Evolutionary conservation across 1,140 invertebrate genomes (phyloP).

Genomic region (Heterodera schachtii): DNA sequence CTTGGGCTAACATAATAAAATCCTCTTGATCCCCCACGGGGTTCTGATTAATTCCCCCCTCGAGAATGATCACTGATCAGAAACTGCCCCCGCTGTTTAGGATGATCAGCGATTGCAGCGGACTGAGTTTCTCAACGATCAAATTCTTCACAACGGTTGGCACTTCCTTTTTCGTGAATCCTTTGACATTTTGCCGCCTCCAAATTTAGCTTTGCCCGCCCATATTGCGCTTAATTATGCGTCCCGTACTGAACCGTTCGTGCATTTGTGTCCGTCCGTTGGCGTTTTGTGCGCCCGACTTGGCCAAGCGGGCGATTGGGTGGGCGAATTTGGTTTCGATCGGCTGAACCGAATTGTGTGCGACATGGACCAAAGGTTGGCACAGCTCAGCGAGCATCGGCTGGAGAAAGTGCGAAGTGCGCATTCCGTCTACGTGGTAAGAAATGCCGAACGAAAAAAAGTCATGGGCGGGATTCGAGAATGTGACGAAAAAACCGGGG

Average conservation of each 20-base stretch:
- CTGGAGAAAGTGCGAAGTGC: slow-evolving; percentile 60
- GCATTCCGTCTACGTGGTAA: slow-evolving; percentile 51
- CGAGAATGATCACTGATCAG: too few species aligned
- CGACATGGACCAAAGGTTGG: slow-evolving; percentile 47
- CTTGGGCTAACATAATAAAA: too few species aligned
- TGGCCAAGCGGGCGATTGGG: slow-evolving; percentile 44
- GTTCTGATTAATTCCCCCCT: too few species aligned
- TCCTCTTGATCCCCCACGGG: too few species aligned
- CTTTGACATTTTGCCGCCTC: background rate
- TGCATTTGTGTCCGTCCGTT: slow-evolving; percentile 50
- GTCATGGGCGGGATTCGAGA: background rate
- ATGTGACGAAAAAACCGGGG: too few species aligned
- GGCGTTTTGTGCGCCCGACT: slow-evolving; percentile 45
- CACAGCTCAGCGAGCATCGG: slow-evolving; percentile 37
- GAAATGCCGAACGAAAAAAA: background rate
- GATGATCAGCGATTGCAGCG: slow-evolving; percentile 47
- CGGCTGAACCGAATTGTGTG: slow-evolving; percentile 48
- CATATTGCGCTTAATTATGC: slow-evolving; percentile 56
- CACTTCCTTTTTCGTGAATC: background rate
- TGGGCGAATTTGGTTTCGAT: slow-evolving; percentile 51
- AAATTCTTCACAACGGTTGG: slow-evolving; percentile 45
- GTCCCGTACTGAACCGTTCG: slow-evolving; percentile 50
- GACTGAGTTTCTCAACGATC: slow-evolving; percentile 51
- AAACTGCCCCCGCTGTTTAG: background rate
- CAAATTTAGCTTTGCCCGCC: slow-evolving; percentile 37